Base-by-base conservation (phyloP, 2,113 vertebrate genomes). In the Poeciliopsis retropinna region DNA sequence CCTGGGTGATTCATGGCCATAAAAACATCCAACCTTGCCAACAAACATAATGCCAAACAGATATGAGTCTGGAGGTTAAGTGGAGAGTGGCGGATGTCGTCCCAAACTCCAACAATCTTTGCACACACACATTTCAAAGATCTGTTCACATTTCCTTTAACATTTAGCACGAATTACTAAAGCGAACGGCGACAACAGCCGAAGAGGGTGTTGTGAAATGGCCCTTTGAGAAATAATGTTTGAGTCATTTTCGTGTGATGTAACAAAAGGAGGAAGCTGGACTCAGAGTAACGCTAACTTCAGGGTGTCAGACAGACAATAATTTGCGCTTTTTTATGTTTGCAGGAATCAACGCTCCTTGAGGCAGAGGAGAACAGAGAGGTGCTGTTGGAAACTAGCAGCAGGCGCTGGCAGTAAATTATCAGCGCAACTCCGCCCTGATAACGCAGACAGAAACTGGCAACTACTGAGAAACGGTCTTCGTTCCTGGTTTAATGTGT, bases 161-260 rank as follows among this genome's bases (percentile, higher is more conserved):
- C 25, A 44, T 27, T 77, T 17, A 29, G 47, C 75, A 74, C 64
- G 34, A 77, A 28, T 79, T 62, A 64, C 37, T 54, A 29, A n/a
- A 27, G 72, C 37, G 17, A 8, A 15, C 14, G 63, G 72, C 2
- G 27, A 37, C 60, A 1, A 54, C 19, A 13, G 73, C 41, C 44
- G 22, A 51, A 13, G 10, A 30, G 57, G 3, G 10, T 25, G 78
- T 85, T 85, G 73, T 78, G 72, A 76, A 87, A 88, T 51, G 51
- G 73, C 0, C 74, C 47, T 71, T 89, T 86, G 41, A 83, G 84
- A 84, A 84, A 77, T 64, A 30, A 1, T 17, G 30, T 72, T 85
- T 79, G 71, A 86, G 80, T 76, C 77, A 81, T 61, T 54, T 47
- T 64, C 67, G 64, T 74, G 75, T 81, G 76, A 87, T 72, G 76